A percentile compares a stretch with the other conserved stretches of the same genome.
These are phyloP conservation scores for Selenia dentaria DNA, from an alignment of 2,888 invertebrate species.

Conservation along the genomic window DNA sequence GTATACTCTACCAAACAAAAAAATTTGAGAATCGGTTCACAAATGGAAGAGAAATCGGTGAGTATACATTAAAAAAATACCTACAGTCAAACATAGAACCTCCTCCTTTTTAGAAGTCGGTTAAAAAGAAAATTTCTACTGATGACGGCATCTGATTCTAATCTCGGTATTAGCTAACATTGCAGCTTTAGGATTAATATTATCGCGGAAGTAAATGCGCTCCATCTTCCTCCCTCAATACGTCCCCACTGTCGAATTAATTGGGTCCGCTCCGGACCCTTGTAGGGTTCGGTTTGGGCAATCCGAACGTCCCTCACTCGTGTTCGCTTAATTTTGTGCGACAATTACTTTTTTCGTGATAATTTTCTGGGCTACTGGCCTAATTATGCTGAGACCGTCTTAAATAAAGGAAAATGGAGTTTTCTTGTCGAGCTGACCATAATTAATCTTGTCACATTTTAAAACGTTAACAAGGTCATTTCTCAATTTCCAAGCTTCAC, in stretches of 20 bases:
- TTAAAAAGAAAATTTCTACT: no score
- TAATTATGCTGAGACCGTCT: constrained; percentile 28
- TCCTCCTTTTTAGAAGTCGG: no score
- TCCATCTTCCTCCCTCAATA: constrained; percentile 15
- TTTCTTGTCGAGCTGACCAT: constrained; percentile 23
- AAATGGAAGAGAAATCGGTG: no score
- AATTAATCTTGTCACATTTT: constrained; percentile 13
- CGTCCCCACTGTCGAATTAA: constrained; percentile 34
- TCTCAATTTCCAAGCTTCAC: not conserved
- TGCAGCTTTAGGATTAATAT: no score
- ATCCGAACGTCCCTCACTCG: constrained; percentile 45
- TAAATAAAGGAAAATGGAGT: constrained; percentile 25
- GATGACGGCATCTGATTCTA: no score
- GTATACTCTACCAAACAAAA: no score
- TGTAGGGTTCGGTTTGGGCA: constrained; percentile 61
- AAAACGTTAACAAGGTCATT: not conserved
- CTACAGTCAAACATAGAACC: no score
- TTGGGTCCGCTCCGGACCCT: constrained; percentile 46
- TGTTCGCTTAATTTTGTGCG: constrained; percentile 50
- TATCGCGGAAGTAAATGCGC: no score
- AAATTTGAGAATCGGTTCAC: no score
- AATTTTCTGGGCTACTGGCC: constrained; percentile 28
- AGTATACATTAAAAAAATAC: no score
- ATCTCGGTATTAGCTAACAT: no score
- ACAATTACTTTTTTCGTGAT: constrained; percentile 37